phyloP scores from a whole-genome alignment of 2,797 vertebrate genomes.

The Ibycter americanus region DNA sequence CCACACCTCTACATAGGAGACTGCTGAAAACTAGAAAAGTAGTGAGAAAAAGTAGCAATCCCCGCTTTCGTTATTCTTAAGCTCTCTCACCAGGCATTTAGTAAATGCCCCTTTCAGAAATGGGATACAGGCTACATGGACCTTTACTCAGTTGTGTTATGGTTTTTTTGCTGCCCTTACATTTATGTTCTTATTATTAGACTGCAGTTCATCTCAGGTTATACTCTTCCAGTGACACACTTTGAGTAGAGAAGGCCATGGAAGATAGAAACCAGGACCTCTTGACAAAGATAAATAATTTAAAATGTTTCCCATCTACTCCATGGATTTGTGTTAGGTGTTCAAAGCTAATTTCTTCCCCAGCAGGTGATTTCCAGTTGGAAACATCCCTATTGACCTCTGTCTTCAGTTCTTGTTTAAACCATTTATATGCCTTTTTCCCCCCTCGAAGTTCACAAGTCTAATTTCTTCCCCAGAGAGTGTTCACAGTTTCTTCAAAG shows the following conservation, averaged over 20 bases:
- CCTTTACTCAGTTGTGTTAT: background rate
- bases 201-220: background rate
- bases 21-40: background rate
- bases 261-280: background rate
- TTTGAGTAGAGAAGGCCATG: background rate
- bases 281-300: constrained; percentile 39
- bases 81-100: background rate
- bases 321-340: constrained; percentile 60
- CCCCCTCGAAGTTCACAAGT: constrained; percentile 43
- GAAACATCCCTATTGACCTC: constrained; percentile 58
- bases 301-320: constrained; percentile 14
- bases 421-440: constrained; percentile 17
- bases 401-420: constrained; percentile 59
- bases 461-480: constrained; percentile 72
- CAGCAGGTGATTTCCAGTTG: constrained; percentile 63
- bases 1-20: background rate
- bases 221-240: background rate
- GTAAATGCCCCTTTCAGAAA: background rate
- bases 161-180: background rate
- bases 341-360: constrained; percentile 72
- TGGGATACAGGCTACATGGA: background rate
- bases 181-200: background rate
- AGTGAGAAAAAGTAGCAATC: background rate
- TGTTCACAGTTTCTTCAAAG: constrained; percentile 69
- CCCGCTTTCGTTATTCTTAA: background rate